phyloP scores from a whole-genome alignment of 2,888 invertebrate species.

The Tachina fera region DNA sequence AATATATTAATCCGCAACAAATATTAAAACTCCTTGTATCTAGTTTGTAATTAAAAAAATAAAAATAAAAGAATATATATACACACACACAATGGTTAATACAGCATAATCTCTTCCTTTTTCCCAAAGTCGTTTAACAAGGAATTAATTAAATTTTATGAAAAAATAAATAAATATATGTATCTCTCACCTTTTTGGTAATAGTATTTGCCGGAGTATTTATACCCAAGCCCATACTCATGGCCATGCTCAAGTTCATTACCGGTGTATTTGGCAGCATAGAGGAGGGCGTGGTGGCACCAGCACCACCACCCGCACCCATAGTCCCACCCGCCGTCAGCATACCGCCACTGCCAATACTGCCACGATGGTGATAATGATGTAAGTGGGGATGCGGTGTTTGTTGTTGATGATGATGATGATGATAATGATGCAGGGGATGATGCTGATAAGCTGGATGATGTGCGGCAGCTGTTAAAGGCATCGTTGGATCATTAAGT shows the following conservation, averaged over 20 bases:
- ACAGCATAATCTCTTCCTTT: too few relatives aligned
- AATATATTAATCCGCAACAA: too few relatives aligned
- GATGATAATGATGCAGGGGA: constrained; percentile 73
- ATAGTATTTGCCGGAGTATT: constrained; percentile 76
- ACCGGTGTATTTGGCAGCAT: constrained; percentile 77
- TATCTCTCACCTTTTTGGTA: constrained; percentile 78
- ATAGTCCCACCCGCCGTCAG: background rate
- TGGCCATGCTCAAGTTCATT: constrained; percentile 82
- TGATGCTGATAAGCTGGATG: constrained; percentile 79
- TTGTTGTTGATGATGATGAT: constrained; percentile 72
- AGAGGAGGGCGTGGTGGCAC: constrained; percentile 70
- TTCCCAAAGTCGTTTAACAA: background rate
- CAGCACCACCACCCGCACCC: constrained; percentile 19
- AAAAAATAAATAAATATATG: background rate
- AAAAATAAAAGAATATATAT: too few relatives aligned
- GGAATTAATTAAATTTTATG: background rate
- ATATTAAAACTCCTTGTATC: too few relatives aligned
- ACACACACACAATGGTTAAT: too few relatives aligned
- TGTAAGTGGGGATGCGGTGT: constrained; percentile 72
- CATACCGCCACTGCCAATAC: constrained; percentile 38
- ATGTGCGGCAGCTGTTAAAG: constrained; percentile 82
- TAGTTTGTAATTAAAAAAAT: too few relatives aligned
- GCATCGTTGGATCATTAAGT: constrained; percentile 83
- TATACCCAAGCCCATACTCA: constrained; percentile 81
- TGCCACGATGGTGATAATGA: constrained; percentile 70